Evolutionary conservation across 2,888 invertebrate genomes (phyloP).

Genomic region (Stenurella melanura): DNA sequence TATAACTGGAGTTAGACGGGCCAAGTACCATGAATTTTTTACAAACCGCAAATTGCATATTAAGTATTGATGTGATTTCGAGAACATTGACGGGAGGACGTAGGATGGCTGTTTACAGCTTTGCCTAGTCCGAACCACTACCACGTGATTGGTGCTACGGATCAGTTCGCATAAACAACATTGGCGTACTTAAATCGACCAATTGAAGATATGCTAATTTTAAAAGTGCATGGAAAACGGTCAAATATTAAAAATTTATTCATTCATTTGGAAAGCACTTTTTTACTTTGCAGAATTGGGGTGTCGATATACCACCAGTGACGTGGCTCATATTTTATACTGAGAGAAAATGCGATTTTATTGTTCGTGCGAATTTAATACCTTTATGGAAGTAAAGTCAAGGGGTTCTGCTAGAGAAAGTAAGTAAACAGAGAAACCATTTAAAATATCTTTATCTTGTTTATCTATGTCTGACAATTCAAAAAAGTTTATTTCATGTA

Average conservation of each 20-base stretch:
- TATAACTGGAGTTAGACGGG: constrained; percentile 58
- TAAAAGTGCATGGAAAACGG: not conserved
- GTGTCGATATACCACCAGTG: not conserved
- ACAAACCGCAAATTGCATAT: constrained; percentile 69
- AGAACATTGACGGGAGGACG: constrained; percentile 57
- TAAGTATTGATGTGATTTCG: constrained; percentile 69
- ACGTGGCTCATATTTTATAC: not conserved
- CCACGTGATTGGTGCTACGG: constrained; percentile 53
- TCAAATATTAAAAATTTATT: not conserved
- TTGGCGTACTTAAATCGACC: constrained; percentile 25
- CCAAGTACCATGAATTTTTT: constrained; percentile 67
- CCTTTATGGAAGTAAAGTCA: too few species aligned
- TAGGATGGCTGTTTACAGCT: constrained; percentile 52
- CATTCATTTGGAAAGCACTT: not conserved
- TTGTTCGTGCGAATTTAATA: too few species aligned
- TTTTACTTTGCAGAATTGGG: not conserved
- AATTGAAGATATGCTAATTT: constrained; percentile 4
- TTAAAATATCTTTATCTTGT: too few species aligned
- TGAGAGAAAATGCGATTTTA: too few species aligned
- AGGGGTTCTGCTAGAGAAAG: too few species aligned
- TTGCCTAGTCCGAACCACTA: constrained; percentile 47
- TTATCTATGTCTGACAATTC: too few species aligned
- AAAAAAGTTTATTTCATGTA: too few species aligned
- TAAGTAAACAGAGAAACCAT: too few species aligned
- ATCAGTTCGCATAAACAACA: constrained; percentile 41